Conservation (phyloP, 2,113 vertebrate species). For the Cyprinodon tularosa region DNA sequence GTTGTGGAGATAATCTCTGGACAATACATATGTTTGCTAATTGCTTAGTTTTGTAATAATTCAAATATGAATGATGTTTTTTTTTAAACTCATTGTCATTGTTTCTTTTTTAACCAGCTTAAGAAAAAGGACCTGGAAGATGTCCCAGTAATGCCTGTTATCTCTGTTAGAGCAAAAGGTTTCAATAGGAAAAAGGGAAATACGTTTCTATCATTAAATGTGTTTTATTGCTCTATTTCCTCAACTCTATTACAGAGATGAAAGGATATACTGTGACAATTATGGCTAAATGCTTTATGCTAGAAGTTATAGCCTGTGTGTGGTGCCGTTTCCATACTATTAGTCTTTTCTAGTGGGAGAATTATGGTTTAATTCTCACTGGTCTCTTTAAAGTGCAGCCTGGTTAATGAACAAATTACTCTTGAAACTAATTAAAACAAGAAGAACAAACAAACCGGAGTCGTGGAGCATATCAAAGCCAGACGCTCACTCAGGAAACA, state of each 20-base stretch:
- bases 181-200: background rate
- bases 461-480: slow-evolving; percentile 28
- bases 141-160: background rate
- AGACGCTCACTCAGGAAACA: slow-evolving; percentile 41
- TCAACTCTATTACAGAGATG: slow-evolving; percentile 6
- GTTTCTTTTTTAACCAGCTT: no score
- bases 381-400: slow-evolving; percentile 2
- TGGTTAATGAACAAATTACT: slow-evolving; percentile 47
- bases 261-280: background rate
- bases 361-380: background rate
- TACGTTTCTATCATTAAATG: background rate
- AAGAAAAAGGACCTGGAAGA: no score
- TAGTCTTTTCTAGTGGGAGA: background rate
- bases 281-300: background rate
- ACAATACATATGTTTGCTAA: no score
- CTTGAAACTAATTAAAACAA: slow-evolving; percentile 20
- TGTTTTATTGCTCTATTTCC: background rate
- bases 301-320: background rate
- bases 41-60: no score
- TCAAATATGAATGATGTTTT: no score
- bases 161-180: background rate
- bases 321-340: background rate
- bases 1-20: no score
- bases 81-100: no score
- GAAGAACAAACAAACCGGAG: slow-evolving; percentile 38